Evolutionary conservation across 2,888 invertebrate genomes (phyloP).

Genomic region (Lucinisca nassula): DNA sequence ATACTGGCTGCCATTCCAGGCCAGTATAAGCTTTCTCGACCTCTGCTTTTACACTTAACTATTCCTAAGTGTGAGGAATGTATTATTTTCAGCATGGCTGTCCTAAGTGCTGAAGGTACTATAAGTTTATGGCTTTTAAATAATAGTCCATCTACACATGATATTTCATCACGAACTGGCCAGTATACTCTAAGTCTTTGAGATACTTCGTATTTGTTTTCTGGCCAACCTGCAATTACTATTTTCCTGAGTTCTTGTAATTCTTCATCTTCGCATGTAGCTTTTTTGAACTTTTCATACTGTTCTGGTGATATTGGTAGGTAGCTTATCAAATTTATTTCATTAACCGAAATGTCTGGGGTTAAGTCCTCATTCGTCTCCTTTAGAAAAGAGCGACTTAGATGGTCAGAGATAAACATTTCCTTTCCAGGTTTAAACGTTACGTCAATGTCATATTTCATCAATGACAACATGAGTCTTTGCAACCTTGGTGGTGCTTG

Average conservation of each 20-base stretch:
- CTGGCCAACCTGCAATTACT: conserved; percentile 26
- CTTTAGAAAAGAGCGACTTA: conserved; percentile 20
- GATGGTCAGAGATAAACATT: conserved; percentile 2
- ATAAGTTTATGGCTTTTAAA: conserved; percentile 40
- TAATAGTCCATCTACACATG: too few species aligned
- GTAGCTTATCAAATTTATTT: conserved; percentile 26
- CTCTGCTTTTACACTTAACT: conserved; percentile 42
- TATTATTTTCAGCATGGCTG: conserved; percentile 45
- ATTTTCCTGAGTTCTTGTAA: background rate
- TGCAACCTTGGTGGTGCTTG: conserved; percentile 15
- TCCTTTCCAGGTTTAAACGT: conserved; percentile 33
- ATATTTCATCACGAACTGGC: conserved; percentile 24
- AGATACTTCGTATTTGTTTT: background rate
- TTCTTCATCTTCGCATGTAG: conserved; percentile 21
- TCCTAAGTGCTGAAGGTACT: conserved; percentile 30
- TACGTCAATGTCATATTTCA: conserved; percentile 41
- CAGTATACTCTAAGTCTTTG: conserved; percentile 24
- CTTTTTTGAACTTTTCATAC: conserved; percentile 12
- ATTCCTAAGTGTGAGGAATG: conserved; percentile 35
- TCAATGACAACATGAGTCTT: conserved; percentile 14
- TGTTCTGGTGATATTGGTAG: conserved; percentile 19
- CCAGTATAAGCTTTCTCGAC: conserved; percentile 30
- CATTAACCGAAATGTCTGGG: conserved; percentile 2
- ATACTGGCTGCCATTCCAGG: conserved; percentile 30
- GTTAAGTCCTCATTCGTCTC: background rate